Evolutionary conservation across 2,888 invertebrate genomes (phyloP), one percentile per base, ranked within the genome.

Genomic region (Melinaea marsaeus): DNA sequence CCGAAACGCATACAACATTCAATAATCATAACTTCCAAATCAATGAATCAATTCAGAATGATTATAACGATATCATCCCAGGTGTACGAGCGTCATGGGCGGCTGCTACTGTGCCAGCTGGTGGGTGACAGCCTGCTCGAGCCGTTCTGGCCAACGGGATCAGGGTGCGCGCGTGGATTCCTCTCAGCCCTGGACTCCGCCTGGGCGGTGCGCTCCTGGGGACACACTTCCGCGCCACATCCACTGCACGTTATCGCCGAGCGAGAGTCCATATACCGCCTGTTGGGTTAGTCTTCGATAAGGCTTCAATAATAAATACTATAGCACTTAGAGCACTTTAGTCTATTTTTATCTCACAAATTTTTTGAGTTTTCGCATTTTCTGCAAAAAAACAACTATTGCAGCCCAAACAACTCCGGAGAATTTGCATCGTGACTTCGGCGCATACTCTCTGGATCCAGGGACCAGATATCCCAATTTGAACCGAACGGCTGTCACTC

Each of bases 61-160:
- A 37, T 37, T 42, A 7, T 1, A 42, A 2, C 42, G 1, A 5
- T 61, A 13, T 55, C 9, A n/a, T 62, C 32, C 6, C 57, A 89
- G 88, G 85, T 89, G 2, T 79, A 82, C 73, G 90, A 91, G 69
- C 81, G 87, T 0, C 78, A 94, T 69, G 97, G 97, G 0, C 95
- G 96, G 70, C 94, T 95, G 55, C 90, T 99, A 4, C 90, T 99
- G 13, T 95, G 97, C 90, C 95, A 95, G 74, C 92, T 99, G 60
- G 99, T 99, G 2, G 99, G 99, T 0, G 99, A 99, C 88, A 98
- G 98, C 83, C 91, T 99, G 61, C 92, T 99, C 37, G 99, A 99
- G 93, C 97, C 97, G 0, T 99, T 99, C 87, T 99, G 99, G 99
- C 99, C 99, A 4, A 99, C 98, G 0, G 99, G 99, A 0, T 98